A percentile compares a stretch with the other conserved stretches of the same genome.
These are phyloP conservation scores for Oostethus manadensis DNA, from an alignment of 2,113 vertebrate species.

Conservation along the genomic window DNA sequence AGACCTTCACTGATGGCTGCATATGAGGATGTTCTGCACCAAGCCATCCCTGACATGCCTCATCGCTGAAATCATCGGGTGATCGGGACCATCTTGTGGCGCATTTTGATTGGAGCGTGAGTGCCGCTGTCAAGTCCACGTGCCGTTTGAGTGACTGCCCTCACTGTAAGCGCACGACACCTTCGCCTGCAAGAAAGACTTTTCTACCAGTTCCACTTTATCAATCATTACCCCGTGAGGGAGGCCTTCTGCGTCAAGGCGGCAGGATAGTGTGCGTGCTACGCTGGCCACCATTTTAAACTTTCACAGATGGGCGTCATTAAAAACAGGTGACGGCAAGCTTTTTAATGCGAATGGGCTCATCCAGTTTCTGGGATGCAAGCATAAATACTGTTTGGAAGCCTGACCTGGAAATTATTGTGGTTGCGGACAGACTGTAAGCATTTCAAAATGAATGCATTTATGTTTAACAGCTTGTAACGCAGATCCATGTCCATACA, in stretches of 20 bases:
- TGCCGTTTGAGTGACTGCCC: slow-evolving; percentile 32
- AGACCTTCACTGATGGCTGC: slow-evolving; percentile 40
- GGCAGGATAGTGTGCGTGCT: slow-evolving; percentile 29
- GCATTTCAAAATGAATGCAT: not conserved
- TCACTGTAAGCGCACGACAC: slow-evolving; percentile 36
- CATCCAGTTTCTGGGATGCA: not conserved
- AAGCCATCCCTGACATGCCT: slow-evolving; percentile 42
- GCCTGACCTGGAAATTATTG: not conserved
- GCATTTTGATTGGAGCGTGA: not conserved
- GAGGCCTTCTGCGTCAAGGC: slow-evolving; percentile 35
- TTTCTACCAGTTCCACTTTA: slow-evolving; percentile 50
- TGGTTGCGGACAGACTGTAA: not conserved
- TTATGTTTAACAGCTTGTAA: not conserved
- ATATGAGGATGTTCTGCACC: slow-evolving; percentile 37
- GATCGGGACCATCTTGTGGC: not conserved
- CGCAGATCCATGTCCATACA: no score
- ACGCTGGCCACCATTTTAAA: slow-evolving; percentile 39
- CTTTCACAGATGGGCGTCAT: slow-evolving; percentile 48
- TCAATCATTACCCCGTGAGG: slow-evolving; percentile 45
- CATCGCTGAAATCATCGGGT: slow-evolving; percentile 43
- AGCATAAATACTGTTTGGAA: not conserved
- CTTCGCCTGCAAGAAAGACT: slow-evolving; percentile 31
- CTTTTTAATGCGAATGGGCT: slow-evolving; percentile 14
- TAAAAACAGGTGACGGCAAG: slow-evolving; percentile 33
- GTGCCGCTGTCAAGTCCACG: slow-evolving; percentile 19